Conservation (phyloP, 2,888 invertebrate genomes). For the Sphinx pinastri region DNA sequence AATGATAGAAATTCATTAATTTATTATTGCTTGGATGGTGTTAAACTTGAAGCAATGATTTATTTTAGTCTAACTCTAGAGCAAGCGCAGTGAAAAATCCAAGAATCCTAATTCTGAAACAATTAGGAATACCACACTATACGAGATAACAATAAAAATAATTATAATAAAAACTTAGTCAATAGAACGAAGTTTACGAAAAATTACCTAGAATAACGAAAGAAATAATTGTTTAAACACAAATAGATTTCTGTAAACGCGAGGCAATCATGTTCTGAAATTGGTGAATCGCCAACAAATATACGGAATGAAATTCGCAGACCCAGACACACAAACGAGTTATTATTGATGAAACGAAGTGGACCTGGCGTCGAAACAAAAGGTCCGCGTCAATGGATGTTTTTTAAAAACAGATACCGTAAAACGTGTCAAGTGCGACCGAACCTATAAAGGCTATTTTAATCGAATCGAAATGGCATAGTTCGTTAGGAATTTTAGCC, state of each 20-base stretch:
- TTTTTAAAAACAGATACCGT: neutral
- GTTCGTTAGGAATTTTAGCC: neutral
- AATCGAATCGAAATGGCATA: neutral
- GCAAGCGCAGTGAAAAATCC: no score
- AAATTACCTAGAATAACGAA: no score
- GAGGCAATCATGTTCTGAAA: neutral
- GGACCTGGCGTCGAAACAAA: neutral
- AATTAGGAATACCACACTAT: no score
- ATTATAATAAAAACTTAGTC: no score
- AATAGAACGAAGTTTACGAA: no score
- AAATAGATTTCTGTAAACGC: neutral
- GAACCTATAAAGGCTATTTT: neutral
- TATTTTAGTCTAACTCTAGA: no score
- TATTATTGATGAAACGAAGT: neutral
- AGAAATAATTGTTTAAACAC: no score
- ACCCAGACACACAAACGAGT: neutral
- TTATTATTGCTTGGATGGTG: no score
- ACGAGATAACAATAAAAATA: no score
- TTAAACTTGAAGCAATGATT: no score
- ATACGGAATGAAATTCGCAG: neutral
- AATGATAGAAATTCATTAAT: no score
- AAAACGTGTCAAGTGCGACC: neutral
- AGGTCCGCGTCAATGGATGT: neutral
- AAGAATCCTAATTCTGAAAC: no score
- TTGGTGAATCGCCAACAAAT: neutral